Conservation (phyloP, 2,797 vertebrate genomes). For the Hapalemur alaotrensis region DNA sequence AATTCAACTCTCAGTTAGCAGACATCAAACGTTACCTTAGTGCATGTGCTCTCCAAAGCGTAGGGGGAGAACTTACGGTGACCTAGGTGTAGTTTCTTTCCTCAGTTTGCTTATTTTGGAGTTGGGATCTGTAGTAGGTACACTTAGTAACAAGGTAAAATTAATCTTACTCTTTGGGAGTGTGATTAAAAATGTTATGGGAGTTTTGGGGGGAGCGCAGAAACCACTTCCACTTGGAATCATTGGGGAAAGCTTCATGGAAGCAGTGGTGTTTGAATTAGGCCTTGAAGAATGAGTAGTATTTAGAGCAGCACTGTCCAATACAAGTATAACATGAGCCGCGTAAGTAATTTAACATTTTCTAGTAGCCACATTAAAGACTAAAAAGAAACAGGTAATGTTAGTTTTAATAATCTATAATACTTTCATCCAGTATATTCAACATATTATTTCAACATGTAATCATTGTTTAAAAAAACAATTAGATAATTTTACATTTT, state of each 20-base stretch:
- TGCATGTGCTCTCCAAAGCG: not conserved
- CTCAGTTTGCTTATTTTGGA: not conserved
- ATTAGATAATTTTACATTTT: not conserved
- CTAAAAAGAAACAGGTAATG: not conserved
- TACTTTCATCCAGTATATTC: not conserved
- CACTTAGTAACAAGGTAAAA: not conserved
- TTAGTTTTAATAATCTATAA: conserved; percentile 1
- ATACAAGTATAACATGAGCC: not conserved
- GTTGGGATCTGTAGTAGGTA: not conserved
- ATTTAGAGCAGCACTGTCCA: not conserved
- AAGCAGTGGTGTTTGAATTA: not conserved
- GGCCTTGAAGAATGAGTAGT: not conserved
- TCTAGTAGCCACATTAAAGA: conserved; percentile 9
- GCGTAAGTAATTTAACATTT: not conserved
- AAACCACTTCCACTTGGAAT: not conserved
- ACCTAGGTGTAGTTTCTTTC: not conserved
- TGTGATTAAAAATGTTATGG: not conserved
- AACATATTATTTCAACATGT: not conserved
- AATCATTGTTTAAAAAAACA: not conserved
- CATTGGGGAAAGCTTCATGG: not conserved
- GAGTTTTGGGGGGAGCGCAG: not conserved
- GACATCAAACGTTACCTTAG: not conserved
- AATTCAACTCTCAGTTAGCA: not conserved
- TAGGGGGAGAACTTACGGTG: not conserved
- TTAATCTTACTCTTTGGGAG: not conserved